A percentile compares a stretch with the other conserved stretches of the same genome.
phyloP scores from a whole-genome alignment of 2,797 vertebrate species.

The Uromys caudimaculatus region DNA sequence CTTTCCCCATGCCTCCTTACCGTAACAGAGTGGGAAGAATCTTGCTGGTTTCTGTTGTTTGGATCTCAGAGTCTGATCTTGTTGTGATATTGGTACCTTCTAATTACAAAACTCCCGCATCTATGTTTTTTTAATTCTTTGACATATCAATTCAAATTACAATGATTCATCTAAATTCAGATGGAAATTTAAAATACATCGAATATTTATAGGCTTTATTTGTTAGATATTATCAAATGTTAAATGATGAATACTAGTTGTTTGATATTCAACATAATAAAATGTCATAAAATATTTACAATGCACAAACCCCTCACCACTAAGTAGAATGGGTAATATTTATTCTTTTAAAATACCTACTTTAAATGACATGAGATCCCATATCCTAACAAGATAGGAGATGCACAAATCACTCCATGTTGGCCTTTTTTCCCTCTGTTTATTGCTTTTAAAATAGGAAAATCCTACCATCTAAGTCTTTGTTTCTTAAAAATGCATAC shows the following conservation, averaged over 20 bases:
- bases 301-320: not conserved
- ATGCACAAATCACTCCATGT: not conserved
- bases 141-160: not conserved
- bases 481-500: not conserved
- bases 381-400: not conserved
- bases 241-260: not conserved
- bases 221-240: not conserved
- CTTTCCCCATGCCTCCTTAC: not conserved
- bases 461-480: not conserved
- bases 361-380: not conserved
- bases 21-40: not conserved
- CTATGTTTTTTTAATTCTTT: not conserved
- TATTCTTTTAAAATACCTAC: not conserved
- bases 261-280: not conserved
- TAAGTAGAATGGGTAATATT: not conserved
- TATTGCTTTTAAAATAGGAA: not conserved
- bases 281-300: not conserved
- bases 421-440: not conserved
- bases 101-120: not conserved
- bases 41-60: not conserved
- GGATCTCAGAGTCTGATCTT: not conserved
- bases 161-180: not conserved
- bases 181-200: not conserved
- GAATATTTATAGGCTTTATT: not conserved
- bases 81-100: not conserved